phyloP scores from a whole-genome alignment of 2,113 vertebrate species.

The Dicentrarchus labrax region DNA sequence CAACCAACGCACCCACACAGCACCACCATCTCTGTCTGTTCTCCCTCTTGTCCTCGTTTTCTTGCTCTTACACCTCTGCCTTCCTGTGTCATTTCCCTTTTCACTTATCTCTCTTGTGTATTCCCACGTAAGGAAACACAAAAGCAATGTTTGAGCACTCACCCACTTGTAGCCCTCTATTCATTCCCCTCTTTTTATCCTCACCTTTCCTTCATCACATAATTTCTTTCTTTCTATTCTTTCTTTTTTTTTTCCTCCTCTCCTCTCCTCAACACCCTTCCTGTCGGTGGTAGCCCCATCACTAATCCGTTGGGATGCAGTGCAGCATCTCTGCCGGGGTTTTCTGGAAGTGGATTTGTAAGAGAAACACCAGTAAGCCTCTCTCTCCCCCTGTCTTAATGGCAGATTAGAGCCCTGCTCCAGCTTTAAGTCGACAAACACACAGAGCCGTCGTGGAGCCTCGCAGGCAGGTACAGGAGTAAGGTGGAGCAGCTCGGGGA shows the following conservation, averaged over 20 bases:
- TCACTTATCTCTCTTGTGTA: constrained; percentile 29
- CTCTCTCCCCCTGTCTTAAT: constrained; percentile 77
- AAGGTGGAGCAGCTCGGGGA: constrained; percentile 70
- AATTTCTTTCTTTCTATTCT: no score
- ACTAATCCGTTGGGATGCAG: constrained; percentile 74
- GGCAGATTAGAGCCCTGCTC: constrained; percentile 78
- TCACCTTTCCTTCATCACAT: constrained; percentile 41
- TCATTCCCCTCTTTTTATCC: constrained; percentile 11
- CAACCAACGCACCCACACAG: constrained; percentile 50
- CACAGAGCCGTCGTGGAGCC: constrained; percentile 54
- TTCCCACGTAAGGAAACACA: constrained; percentile 7
- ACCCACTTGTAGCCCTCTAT: background rate
- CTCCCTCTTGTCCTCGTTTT: constrained; percentile 47
- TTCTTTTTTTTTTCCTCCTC: constrained; percentile 26
- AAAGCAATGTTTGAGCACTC: constrained; percentile 21
- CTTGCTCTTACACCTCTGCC: constrained; percentile 47
- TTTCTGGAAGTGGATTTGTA: constrained; percentile 83
- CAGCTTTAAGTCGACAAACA: constrained; percentile 79
- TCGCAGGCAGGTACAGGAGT: constrained; percentile 74
- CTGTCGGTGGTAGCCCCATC: constrained; percentile 27
- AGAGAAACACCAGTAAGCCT: constrained; percentile 83
- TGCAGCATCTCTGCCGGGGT: constrained; percentile 65
- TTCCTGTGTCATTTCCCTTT: constrained; percentile 55
- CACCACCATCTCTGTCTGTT: constrained; percentile 9
- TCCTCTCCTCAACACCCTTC: background rate